Conservation (phyloP, 2,888 invertebrate genomes). For the Linnaemya vulpina region DNA sequence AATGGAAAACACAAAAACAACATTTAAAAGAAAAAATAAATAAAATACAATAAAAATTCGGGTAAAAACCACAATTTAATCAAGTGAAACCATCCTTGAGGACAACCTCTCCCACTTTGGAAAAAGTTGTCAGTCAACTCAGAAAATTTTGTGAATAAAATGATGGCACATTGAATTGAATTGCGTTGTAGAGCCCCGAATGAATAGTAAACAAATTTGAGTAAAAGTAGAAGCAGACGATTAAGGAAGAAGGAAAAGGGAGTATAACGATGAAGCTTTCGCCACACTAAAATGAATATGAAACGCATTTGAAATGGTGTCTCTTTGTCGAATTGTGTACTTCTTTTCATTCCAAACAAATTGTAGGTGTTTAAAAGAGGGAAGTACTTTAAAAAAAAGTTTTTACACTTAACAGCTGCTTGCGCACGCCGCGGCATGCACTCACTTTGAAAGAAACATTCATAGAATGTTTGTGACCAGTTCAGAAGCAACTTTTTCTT, state of each 20-base stretch:
- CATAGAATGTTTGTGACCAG: neutral
- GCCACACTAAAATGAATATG: neutral
- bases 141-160: constrained; percentile 57
- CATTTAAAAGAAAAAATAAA: too few relatives aligned
- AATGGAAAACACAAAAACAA: constrained; percentile 13
- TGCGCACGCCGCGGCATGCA: too few relatives aligned
- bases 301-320: constrained; percentile 6
- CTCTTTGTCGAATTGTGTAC: neutral
- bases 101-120: constrained; percentile 28
- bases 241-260: neutral
- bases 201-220: neutral
- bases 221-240: too few relatives aligned
- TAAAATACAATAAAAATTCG: constrained; percentile 19
- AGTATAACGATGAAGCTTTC: constrained; percentile 9
- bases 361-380: constrained; percentile 6
- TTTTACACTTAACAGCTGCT: neutral
- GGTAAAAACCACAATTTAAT: constrained; percentile 58
- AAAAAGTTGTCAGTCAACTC: constrained; percentile 26
- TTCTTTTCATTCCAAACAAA: neutral
- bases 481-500: neutral
- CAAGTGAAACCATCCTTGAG: constrained; percentile 47
- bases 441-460: neutral
- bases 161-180: constrained; percentile 7
- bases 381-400: neutral
- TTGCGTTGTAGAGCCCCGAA: constrained; percentile 32